These are phyloP conservation scores for Hyles euphorbiae DNA, from an alignment of 1,140 invertebrate species.

Conservation along the genomic window DNA sequence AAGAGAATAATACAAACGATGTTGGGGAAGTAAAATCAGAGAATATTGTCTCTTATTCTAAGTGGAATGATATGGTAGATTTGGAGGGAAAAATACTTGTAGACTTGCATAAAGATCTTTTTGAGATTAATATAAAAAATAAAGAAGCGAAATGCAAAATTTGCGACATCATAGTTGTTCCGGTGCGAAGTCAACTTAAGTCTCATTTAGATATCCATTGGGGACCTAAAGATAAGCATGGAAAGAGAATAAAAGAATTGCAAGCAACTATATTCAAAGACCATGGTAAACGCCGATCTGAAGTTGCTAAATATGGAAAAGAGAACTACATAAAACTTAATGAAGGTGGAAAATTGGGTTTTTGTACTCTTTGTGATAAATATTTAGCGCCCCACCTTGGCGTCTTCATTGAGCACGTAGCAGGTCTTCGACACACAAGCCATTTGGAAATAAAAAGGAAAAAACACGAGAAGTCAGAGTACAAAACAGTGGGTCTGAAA, in stretches of 20 bases:
- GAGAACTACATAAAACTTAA: constrained; percentile 42
- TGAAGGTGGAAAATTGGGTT: constrained; percentile 31
- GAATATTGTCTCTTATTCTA: background rate
- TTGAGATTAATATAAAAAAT: constrained; percentile 21
- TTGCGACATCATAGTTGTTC: constrained; percentile 9
- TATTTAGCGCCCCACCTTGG: constrained; percentile 35
- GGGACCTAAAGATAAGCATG: no score
- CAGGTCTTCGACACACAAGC: constrained; percentile 32
- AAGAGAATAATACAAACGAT: constrained; percentile 7
- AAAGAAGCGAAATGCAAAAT: constrained; percentile 26
- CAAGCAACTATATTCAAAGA: constrained; percentile 14
- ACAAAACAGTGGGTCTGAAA: background rate
- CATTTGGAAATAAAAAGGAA: constrained; percentile 34
- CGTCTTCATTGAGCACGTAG: constrained; percentile 36
- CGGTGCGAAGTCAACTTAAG: no score
- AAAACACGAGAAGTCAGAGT: constrained; percentile 4
- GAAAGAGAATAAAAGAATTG: no score
- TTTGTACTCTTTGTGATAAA: constrained; percentile 37
- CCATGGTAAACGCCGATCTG: constrained; percentile 35
- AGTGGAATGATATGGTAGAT: background rate
- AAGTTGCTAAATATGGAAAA: constrained; percentile 39
- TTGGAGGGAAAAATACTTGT: constrained; percentile 11
- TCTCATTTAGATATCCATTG: no score
- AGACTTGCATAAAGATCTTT: constrained; percentile 14
- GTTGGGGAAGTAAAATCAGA: background rate